Conservation (phyloP, 2,113 vertebrate genomes). For the Prionailurus viverrinus region DNA sequence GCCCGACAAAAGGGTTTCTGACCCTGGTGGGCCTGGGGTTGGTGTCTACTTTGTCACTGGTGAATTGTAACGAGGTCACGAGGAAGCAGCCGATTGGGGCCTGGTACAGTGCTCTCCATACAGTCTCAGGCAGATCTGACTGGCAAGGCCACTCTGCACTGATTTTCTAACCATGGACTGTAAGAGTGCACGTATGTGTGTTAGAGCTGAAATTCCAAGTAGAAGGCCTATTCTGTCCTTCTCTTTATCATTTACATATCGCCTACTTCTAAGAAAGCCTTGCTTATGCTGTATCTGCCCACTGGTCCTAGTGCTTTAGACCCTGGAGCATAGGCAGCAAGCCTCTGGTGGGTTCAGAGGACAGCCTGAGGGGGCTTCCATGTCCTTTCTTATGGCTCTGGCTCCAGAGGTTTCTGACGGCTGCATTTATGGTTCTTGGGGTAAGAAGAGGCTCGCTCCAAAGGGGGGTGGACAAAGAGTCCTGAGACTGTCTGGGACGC, state of each 20-base stretch:
- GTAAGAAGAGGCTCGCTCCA: not conserved
- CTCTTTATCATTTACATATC: not conserved
- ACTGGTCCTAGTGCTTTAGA: not conserved
- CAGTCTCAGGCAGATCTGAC: not conserved
- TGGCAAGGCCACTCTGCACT: not conserved
- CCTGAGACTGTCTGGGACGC: conserved; percentile 24
- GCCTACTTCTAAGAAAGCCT: not conserved
- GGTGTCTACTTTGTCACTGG: not conserved
- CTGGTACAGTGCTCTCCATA: not conserved
- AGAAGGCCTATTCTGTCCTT: not conserved
- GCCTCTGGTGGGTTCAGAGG: not conserved
- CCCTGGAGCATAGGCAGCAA: not conserved
- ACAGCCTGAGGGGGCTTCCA: not conserved
- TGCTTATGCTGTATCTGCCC: not conserved
- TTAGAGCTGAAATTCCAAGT: not conserved
- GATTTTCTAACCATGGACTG: not conserved
- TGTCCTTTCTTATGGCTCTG: not conserved
- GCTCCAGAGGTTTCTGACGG: not conserved
- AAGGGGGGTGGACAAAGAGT: not conserved
- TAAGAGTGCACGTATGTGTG: not conserved
- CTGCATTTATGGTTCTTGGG: not conserved
- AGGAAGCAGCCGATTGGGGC: not conserved
- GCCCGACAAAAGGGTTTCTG: not conserved
- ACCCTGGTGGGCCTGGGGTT: not conserved
- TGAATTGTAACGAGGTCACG: not conserved